Conservation (phyloP, 1,140 invertebrate species). For the Limonius californicus region DNA sequence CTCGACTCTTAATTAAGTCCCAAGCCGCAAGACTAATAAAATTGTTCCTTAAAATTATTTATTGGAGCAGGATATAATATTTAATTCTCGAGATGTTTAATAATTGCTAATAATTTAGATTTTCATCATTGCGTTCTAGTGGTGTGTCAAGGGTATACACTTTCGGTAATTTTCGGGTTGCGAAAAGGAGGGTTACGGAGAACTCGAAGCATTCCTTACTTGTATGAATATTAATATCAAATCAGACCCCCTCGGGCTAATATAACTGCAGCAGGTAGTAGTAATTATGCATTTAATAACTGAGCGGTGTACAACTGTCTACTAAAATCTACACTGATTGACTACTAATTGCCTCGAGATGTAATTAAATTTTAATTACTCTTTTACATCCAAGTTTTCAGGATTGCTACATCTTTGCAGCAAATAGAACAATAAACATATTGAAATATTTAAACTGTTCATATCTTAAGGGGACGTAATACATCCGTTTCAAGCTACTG, state of each 20-base stretch:
- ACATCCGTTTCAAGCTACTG: too few species aligned
- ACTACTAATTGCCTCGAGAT: constrained; percentile 42
- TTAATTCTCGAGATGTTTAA: not conserved
- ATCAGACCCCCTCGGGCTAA: constrained; percentile 25
- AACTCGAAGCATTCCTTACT: constrained; percentile 6
- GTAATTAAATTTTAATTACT: constrained; percentile 45
- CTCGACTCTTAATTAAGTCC: too few species aligned
- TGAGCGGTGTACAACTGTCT: constrained; percentile 32
- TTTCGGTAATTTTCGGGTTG: not conserved
- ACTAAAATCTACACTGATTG: constrained; percentile 38
- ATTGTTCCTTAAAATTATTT: not conserved
- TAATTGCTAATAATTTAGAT: constrained; percentile 5
- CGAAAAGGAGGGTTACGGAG: not conserved
- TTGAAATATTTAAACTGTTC: too few species aligned
- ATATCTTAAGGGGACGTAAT: too few species aligned
- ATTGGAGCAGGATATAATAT: not conserved
- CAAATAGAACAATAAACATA: not conserved
- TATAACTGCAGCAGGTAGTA: constrained; percentile 39
- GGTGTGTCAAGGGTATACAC: not conserved
- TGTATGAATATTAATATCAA: constrained; percentile 30
- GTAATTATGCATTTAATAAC: constrained; percentile 46
- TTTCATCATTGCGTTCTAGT: not conserved
- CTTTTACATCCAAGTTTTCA: constrained; percentile 1
- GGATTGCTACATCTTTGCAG: not conserved
- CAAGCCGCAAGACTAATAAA: too few species aligned